Percentiles rank a stretch among this genome's conserved stretches.
Conservation (phyloP, 1,140 invertebrate genomes). For the Propsilocerus akamusi region DNA sequence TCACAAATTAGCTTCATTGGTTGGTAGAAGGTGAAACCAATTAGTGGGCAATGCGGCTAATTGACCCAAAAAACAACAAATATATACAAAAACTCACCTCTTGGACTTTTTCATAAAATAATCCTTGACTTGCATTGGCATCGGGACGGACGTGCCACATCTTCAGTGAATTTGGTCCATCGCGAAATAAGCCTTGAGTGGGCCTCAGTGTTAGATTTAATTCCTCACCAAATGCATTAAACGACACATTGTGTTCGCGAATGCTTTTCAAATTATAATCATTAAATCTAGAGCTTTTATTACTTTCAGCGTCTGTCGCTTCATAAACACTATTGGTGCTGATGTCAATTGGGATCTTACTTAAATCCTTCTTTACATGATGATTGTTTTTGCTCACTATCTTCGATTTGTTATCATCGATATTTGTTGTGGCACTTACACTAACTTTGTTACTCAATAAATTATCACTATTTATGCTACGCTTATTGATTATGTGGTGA, state of each 20-base stretch:
- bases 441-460: constrained; percentile 15
- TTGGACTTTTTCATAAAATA: constrained; percentile 53
- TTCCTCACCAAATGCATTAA: constrained; percentile 56
- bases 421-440: constrained; percentile 25
- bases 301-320: constrained; percentile 24
- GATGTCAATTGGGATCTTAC: constrained; percentile 16
- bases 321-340: constrained; percentile 13
- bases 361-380: constrained; percentile 24
- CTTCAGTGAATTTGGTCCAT: constrained; percentile 39
- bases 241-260: constrained; percentile 40
- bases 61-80: not conserved
- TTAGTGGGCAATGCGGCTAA: not conserved
- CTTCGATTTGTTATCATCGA: constrained; percentile 11
- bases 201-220: constrained; percentile 50
- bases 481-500: constrained; percentile 19
- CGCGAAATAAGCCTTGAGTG: constrained; percentile 50
- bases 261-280: constrained; percentile 21
- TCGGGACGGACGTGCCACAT: constrained; percentile 54
- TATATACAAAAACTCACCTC: constrained; percentile 43
- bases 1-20: constrained; percentile 2
- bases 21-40: not conserved
- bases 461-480: constrained; percentile 11
- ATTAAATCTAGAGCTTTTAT: constrained; percentile 25
- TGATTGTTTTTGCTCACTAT: constrained; percentile 13
- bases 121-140: constrained; percentile 45